Base-by-base conservation (phyloP, 1,140 invertebrate species). In the Ganaspis sp. region DNA sequence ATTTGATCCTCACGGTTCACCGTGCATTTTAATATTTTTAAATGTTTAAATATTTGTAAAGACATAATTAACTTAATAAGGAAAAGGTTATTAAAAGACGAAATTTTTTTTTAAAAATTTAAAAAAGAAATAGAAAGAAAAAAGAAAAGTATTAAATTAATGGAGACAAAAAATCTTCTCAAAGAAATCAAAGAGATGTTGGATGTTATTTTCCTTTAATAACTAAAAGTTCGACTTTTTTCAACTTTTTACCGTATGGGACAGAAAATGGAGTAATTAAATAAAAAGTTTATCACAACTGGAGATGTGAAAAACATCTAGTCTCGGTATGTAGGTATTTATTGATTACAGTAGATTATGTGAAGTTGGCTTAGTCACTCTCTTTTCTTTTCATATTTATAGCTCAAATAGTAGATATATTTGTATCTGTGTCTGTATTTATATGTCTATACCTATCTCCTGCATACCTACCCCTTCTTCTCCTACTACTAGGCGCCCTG, bases 271-370 rank as follows among this genome's bases (percentile, higher is more conserved):
- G 1, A 49, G 45, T 49, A 49, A 49, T 49, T 49, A 49, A 49
- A 49, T 49, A 34, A 34, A 49, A 49, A 17, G 15, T 49, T 17
- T 49, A 19, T 49, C n/a, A n/a, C 45, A n/a, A 49, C 12, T 17
- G 45, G 45, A 17, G 45, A 49, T 49, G 15, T 17, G n/a, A 49
- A 17, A 49, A n/a, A n/a, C 17, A 49, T 49, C 45, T 17, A 8
- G 45, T 49, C 45, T 49, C 45, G 45, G 45, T 49, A 49, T 49
- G 45, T 49, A 49, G 45, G 45, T 49, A 34, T 49, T n/a, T 49
- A 49, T 49, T 17, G 45, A 49, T 49, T 49, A 17, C 45, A 49
- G 45, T 49, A 49, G 45, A 49, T 49, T 49, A n/a, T 17, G 45
- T 17, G n/a, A 45, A 49, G 45, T 42, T 19, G 5, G 17, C 45